Conservation (phyloP, 2,797 vertebrate genomes). For the Lithobates pipiens region DNA sequence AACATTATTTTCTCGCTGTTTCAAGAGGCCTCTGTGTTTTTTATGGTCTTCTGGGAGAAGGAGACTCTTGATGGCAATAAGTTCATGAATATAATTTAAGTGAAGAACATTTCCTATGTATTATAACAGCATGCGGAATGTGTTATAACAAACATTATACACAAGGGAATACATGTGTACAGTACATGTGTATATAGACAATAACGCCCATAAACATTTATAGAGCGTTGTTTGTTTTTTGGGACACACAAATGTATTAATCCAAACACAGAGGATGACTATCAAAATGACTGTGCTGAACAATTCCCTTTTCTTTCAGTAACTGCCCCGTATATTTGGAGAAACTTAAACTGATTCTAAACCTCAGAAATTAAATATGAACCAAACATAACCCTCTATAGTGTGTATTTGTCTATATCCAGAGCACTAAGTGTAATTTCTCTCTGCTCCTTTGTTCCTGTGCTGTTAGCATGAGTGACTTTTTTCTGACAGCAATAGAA, state of each 20-base stretch:
- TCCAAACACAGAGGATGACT: not conserved
- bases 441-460: too few species aligned
- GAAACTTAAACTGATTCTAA: too few species aligned
- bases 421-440: too few species aligned
- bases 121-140: slow-evolving; percentile 35
- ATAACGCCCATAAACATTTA: not conserved
- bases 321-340: too few species aligned
- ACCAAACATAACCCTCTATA: too few species aligned
- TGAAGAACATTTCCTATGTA: slow-evolving; percentile 41
- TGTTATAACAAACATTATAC: slow-evolving; percentile 25
- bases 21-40: slow-evolving; percentile 57
- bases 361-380: too few species aligned
- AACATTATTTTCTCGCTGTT: slow-evolving; percentile 59
- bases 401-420: too few species aligned
- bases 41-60: slow-evolving; percentile 57
- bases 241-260: not conserved
- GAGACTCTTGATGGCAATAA: slow-evolving; percentile 59
- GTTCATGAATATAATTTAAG: slow-evolving; percentile 61
- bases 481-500: too few species aligned
- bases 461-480: too few species aligned
- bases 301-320: too few species aligned
- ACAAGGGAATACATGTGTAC: slow-evolving; percentile 4
- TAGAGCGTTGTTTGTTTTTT: not conserved
- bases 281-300: too few species aligned
- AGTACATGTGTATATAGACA: not conserved